These are phyloP conservation scores for Mesorhabditis spiculigera DNA, from an alignment of 2,888 invertebrate genomes.

Conservation along the genomic window DNA sequence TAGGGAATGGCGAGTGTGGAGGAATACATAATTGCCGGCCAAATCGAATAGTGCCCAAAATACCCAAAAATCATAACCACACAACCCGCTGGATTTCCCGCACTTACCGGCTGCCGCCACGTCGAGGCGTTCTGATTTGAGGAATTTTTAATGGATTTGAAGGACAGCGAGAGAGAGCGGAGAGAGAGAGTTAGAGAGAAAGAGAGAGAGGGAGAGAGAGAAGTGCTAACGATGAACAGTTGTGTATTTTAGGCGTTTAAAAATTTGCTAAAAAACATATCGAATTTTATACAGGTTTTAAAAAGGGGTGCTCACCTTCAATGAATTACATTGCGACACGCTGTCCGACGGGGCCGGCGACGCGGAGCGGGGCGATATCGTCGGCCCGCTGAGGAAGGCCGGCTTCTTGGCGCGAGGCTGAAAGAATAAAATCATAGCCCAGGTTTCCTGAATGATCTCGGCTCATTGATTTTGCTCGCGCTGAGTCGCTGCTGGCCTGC, in stretches of 20 bases:
- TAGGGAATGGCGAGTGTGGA: too few relatives aligned
- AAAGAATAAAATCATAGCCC: too few relatives aligned
- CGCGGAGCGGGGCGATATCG: slow-evolving; percentile 46
- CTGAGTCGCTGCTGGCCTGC: too few relatives aligned
- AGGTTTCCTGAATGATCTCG: too few relatives aligned
- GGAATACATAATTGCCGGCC: too few relatives aligned
- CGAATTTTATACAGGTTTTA: not conserved
- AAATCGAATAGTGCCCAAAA: too few relatives aligned
- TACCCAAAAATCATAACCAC: too few relatives aligned
- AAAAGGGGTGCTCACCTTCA: slow-evolving; percentile 37
- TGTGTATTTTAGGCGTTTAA: slow-evolving; percentile 6
- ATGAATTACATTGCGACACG: slow-evolving; percentile 50
- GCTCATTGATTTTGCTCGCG: too few relatives aligned
- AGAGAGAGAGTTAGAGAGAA: slow-evolving; percentile 3
- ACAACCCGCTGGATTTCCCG: too few relatives aligned
- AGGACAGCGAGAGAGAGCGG: not conserved
- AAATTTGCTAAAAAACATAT: not conserved
- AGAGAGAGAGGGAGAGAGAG: slow-evolving; percentile 14
- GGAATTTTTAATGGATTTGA: slow-evolving; percentile 7
- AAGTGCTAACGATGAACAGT: not conserved
- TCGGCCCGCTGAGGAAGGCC: slow-evolving; percentile 28
- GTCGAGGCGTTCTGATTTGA: too few relatives aligned
- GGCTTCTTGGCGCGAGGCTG: slow-evolving; percentile 25
- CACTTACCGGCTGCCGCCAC: too few relatives aligned
- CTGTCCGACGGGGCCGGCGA: slow-evolving; percentile 58